Percentiles rank a stretch among this genome's conserved stretches.
These are phyloP conservation scores for Characodon lateralis DNA, from an alignment of 2,797 vertebrate genomes.

Conservation along the genomic window DNA sequence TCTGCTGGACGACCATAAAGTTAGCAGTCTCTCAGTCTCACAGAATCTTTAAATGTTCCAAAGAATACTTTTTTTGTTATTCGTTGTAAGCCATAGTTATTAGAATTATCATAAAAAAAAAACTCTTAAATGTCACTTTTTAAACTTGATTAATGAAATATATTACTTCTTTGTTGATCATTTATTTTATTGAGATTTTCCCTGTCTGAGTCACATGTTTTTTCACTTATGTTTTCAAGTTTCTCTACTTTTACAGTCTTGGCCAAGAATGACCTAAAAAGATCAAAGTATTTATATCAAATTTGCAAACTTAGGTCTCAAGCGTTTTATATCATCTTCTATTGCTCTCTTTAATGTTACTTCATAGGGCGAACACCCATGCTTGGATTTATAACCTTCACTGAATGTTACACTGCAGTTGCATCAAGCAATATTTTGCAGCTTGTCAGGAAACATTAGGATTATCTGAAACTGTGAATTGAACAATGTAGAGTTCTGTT, in stretches of 20 bases:
- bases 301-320: not conserved
- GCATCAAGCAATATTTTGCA: constrained; percentile 1
- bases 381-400: not conserved
- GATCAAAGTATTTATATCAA: not conserved
- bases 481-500: not conserved
- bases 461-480: not conserved
- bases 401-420: not conserved
- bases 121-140: not conserved
- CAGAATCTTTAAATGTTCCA: not conserved
- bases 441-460: not conserved
- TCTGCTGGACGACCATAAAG: not conserved
- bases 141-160: not conserved
- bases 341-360: not conserved
- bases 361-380: not conserved
- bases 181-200: not conserved
- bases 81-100: not conserved
- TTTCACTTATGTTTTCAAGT: not conserved
- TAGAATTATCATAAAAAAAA: not conserved
- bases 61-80: not conserved
- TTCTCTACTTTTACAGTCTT: not conserved
- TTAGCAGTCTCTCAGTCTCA: not conserved
- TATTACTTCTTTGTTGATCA: not conserved
- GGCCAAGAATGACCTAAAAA: not conserved
- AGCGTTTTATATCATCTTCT: not conserved
- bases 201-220: not conserved